phyloP scores from a whole-genome alignment of 2,888 invertebrate genomes.

The Ennomos quercinarius region DNA sequence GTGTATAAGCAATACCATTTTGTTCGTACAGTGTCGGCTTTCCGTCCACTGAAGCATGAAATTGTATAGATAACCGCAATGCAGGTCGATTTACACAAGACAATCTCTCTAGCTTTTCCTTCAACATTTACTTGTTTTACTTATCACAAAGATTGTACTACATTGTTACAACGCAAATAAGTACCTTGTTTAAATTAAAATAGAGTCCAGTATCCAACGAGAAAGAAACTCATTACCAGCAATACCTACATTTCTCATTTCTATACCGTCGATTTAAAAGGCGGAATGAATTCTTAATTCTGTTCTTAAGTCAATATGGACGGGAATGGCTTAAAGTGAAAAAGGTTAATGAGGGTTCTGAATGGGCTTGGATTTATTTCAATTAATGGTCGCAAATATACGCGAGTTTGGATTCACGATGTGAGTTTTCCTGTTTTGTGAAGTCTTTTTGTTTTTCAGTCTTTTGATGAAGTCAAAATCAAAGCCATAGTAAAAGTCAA shows the following conservation, averaged over 20 bases:
- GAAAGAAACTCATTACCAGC: conserved; percentile 34
- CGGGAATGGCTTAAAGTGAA: conserved; percentile 26
- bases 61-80: conserved; percentile 1
- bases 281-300: conserved; percentile 45
- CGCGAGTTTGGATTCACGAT: conserved; percentile 9
- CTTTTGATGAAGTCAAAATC: no score
- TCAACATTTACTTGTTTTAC: not conserved
- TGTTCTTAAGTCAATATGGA: conserved; percentile 40
- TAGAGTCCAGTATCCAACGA: conserved; percentile 18
- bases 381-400: conserved; percentile 18
- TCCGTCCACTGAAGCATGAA: not conserved
- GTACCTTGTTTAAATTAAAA: conserved; percentile 2
- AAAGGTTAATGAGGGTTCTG: conserved; percentile 32
- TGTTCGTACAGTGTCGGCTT: not conserved
- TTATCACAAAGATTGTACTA: not conserved
- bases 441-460: no score
- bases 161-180: not conserved
- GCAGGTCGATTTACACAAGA: not conserved
- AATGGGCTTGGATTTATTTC: conserved; percentile 17
- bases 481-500: no score
- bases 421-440: conserved; percentile 9
- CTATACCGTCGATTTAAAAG: conserved; percentile 39
- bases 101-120: not conserved
- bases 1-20: not conserved
- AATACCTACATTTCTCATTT: conserved; percentile 26